Evolutionary conservation across 1,140 invertebrate genomes (phyloP).

Genomic region (Daktulosphaira vitifoliae): DNA sequence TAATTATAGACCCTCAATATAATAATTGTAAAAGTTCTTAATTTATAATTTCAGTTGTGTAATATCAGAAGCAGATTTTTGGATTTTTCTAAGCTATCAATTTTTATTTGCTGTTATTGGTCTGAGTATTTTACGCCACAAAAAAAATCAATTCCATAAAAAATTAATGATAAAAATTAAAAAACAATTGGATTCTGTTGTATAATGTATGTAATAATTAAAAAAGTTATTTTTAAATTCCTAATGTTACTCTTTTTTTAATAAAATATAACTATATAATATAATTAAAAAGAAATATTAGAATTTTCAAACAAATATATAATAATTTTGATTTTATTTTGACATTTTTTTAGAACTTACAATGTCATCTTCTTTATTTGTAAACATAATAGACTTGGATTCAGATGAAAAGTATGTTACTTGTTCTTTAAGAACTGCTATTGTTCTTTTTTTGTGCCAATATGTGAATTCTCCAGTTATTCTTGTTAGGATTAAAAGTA

Average conservation of each 20-base stretch:
- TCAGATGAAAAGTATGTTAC: not conserved
- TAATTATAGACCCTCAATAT: not conserved
- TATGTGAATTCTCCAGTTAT: slow-evolving; percentile 16
- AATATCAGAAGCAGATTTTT: slow-evolving; percentile 68
- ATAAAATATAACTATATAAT: no score
- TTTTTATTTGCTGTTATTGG: slow-evolving; percentile 57
- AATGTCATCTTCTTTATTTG: slow-evolving; percentile 15
- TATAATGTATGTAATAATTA: slow-evolving; percentile 34
- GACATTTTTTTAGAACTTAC: slow-evolving; percentile 1
- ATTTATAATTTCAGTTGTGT: slow-evolving; percentile 49
- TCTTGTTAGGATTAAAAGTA: slow-evolving; percentile 2
- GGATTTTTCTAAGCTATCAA: slow-evolving; percentile 71
- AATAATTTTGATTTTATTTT: not conserved
- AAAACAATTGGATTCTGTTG: slow-evolving; percentile 44
- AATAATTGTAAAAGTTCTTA: slow-evolving; percentile 8
- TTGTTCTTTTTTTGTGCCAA: slow-evolving; percentile 32
- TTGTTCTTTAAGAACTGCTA: slow-evolving; percentile 18
- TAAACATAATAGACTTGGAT: slow-evolving; percentile 19
- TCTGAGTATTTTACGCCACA: slow-evolving; percentile 47
- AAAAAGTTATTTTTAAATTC: no score
- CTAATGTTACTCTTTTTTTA: no score
- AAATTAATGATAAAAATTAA: slow-evolving; percentile 53
- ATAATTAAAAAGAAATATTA: no score
- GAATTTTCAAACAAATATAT: no score
- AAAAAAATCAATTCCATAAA: slow-evolving; percentile 52